Conservation (phyloP, 1,140 invertebrate species). For the Mizuhopecten yessoensis region DNA sequence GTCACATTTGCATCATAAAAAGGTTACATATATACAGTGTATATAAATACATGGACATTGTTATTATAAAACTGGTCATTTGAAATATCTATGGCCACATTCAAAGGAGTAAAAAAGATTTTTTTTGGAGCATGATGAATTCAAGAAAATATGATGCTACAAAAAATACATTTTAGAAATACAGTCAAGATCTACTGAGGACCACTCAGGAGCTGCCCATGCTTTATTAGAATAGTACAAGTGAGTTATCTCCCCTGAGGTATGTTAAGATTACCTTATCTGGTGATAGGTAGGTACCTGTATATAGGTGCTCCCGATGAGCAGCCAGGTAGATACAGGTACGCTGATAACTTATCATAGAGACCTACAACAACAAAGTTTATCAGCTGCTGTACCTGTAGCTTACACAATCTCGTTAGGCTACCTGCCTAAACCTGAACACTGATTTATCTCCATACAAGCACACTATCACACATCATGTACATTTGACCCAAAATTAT, state of each 20-base stretch:
- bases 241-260: constrained; percentile 23
- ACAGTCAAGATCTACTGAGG: too few relatives aligned
- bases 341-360: constrained; percentile 12
- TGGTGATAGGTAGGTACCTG: background rate
- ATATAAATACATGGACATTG: too few relatives aligned
- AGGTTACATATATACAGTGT: too few relatives aligned
- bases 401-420: background rate
- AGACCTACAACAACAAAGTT: background rate
- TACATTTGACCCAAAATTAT: background rate
- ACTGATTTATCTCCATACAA: background rate
- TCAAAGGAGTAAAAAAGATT: too few relatives aligned
- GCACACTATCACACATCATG: background rate
- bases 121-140: too few relatives aligned
- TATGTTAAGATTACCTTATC: background rate
- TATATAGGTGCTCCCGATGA: constrained; percentile 14
- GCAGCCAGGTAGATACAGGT: constrained; percentile 23
- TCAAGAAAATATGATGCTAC: too few relatives aligned
- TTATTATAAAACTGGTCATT: too few relatives aligned
- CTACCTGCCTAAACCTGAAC: background rate
- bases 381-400: constrained; percentile 17
- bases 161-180: too few relatives aligned
- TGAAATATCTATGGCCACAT: too few relatives aligned
- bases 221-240: background rate
- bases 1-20: too few relatives aligned
- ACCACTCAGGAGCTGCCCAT: too few relatives aligned